Percentiles rank a stretch among this genome's conserved stretches.
phyloP scores from a whole-genome alignment of 2,888 invertebrate genomes.

The Melikaiella ostensackeni region DNA sequence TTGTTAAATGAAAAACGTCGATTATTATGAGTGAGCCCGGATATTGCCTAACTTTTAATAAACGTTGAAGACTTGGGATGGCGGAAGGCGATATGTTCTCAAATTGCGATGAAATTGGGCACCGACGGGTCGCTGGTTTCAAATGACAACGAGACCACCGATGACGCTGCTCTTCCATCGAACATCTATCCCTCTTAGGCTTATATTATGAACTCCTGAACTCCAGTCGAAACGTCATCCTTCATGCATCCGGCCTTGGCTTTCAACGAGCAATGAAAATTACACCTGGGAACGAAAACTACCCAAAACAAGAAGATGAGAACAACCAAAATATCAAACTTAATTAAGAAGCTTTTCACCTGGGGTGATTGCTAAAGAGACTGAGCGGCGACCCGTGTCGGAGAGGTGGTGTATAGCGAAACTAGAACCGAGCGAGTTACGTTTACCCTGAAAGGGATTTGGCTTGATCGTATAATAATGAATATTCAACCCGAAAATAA shows the following conservation, averaged over 20 bases:
- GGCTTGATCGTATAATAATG: too few relatives aligned
- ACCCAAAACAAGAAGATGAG: constrained; percentile 9
- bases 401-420: too few relatives aligned
- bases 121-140: constrained; percentile 73
- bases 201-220: constrained; percentile 40
- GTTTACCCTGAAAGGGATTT: too few relatives aligned
- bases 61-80: constrained; percentile 51
- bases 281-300: constrained; percentile 24
- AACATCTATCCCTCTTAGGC: constrained; percentile 39
- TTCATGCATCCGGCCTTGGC: too few relatives aligned
- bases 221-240: constrained; percentile 53
- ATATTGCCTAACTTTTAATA: constrained; percentile 55
- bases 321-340: constrained; percentile 6
- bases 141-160: constrained; percentile 75
- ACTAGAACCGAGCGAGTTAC: too few relatives aligned
- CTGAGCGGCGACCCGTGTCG: too few relatives aligned
- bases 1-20: constrained; percentile 5
- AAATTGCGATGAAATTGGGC: constrained; percentile 76
- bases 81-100: constrained; percentile 71
- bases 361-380: too few relatives aligned
- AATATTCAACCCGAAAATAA: neutral
- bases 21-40: constrained; percentile 39
- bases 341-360: too few relatives aligned
- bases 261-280: constrained; percentile 31
- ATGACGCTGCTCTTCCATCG: constrained; percentile 65